Conservation (phyloP, 2,113 vertebrate species). For the Pelodiscus sinensis region DNA sequence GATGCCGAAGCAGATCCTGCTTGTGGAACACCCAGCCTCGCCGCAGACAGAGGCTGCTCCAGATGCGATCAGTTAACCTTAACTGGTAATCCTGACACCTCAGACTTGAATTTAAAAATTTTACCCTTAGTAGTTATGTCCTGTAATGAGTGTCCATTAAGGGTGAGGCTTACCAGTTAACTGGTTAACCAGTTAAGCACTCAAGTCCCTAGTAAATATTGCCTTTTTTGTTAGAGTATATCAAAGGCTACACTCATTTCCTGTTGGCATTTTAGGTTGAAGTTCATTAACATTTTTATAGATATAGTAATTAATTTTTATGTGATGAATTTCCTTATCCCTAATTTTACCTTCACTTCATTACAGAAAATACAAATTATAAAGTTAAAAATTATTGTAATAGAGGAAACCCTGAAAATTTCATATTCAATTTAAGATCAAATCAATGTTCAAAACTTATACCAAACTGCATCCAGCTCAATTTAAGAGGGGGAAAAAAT, state of each 20-base stretch:
- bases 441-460: constrained; percentile 27
- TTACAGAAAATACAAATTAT: neutral
- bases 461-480: neutral
- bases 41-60: no score
- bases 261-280: constrained; percentile 22
- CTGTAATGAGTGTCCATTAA: no score
- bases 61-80: no score
- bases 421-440: constrained; percentile 45
- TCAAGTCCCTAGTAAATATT: neutral
- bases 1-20: no score
- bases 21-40: no score
- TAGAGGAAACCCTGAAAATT: neutral
- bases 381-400: constrained; percentile 38
- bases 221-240: neutral
- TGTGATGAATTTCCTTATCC: constrained; percentile 34
- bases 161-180: no score
- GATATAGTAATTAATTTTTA: constrained; percentile 57
- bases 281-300: constrained; percentile 61
- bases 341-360: constrained; percentile 42
- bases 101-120: no score
- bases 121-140: no score
- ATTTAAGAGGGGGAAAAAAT: constrained; percentile 24
- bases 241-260: neutral
- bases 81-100: no score
- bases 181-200: no score